Conservation (phyloP, 2,113 vertebrate species). For the Spermophilus dauricus region DNA sequence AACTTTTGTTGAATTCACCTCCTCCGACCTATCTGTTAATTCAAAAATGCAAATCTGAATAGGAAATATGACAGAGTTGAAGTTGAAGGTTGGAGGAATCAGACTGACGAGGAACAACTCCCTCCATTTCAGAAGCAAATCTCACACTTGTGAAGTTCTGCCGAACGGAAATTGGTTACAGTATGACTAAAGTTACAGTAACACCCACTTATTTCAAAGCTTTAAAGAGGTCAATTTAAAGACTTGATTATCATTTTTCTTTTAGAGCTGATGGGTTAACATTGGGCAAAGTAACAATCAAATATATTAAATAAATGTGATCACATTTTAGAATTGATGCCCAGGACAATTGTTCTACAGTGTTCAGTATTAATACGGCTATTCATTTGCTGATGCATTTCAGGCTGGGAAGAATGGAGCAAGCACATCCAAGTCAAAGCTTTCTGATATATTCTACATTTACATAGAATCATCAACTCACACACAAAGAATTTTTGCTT, state of each 20-base stretch:
- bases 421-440: not conserved
- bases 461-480: conserved; percentile 15
- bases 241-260: not conserved
- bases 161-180: not conserved
- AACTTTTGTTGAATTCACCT: not conserved
- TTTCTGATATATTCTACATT: not conserved
- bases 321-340: not conserved
- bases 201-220: not conserved
- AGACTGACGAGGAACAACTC: not conserved
- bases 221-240: not conserved
- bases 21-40: not conserved
- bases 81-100: not conserved
- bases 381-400: not conserved
- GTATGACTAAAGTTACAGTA: not conserved
- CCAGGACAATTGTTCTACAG: not conserved
- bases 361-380: not conserved
- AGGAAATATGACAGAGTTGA: not conserved
- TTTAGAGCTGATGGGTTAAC: not conserved
- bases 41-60: not conserved
- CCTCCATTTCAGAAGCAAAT: not conserved
- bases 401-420: not conserved
- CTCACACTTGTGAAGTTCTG: not conserved
- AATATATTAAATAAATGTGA: not conserved
- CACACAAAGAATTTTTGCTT: not conserved
- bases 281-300: not conserved